Conservation (phyloP, 2,888 invertebrate species). For the Xanthorhoe designata region DNA sequence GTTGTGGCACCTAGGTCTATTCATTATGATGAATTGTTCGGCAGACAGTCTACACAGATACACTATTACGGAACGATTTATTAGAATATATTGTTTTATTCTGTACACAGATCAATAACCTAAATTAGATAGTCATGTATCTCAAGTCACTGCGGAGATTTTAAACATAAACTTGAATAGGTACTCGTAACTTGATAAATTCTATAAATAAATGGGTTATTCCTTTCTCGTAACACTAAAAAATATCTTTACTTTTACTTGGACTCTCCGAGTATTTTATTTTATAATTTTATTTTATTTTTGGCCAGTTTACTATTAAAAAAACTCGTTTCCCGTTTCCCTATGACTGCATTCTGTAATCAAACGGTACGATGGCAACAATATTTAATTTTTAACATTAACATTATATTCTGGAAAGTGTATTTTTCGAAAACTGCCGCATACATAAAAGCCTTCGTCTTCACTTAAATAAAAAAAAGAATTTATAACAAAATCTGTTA, state of each 20-base stretch:
- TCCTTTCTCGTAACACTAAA: no score
- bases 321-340: no score
- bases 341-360: no score
- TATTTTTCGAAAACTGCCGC: no score
- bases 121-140: neutral
- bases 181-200: no score
- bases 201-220: no score
- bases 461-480: neutral
- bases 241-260: neutral
- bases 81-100: neutral
- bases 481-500: neutral
- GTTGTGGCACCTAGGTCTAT: neutral
- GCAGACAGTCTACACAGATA: slow-evolving; percentile 1
- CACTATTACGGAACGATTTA: slow-evolving; percentile 1
- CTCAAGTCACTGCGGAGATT: neutral
- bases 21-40: slow-evolving; percentile 12
- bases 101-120: neutral
- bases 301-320: no score
- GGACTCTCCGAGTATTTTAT: no score
- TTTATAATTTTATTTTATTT: no score
- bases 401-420: no score
- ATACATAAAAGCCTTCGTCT: neutral
- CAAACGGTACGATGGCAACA: no score
- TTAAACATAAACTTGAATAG: neutral
- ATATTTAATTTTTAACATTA: no score